Evolutionary conservation across 2,888 invertebrate genomes (phyloP).

Genomic region (Argyresthia goedartella): DNA sequence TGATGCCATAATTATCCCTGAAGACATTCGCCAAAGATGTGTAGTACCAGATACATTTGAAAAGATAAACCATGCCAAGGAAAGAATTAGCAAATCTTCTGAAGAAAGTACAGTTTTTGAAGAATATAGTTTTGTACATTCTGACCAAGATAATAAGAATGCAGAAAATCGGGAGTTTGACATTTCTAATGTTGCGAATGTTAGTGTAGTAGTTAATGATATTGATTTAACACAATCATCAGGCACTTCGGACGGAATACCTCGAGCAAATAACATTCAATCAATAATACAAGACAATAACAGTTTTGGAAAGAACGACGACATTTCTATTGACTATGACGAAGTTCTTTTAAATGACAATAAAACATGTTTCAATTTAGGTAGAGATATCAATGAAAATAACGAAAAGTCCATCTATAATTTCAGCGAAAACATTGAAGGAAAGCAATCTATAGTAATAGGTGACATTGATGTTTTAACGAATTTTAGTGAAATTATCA

Average conservation of each 20-base stretch:
- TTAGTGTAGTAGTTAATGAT: slow-evolving; percentile 10
- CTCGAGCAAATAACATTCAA: neutral
- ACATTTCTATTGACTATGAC: slow-evolving; percentile 54
- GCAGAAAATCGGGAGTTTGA: neutral
- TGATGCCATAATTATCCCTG: neutral
- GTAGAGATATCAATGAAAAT: neutral
- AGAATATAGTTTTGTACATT: slow-evolving; percentile 32
- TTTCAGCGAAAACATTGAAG: neutral
- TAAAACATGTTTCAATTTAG: neutral
- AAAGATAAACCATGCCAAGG: neutral
- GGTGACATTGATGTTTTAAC: neutral
- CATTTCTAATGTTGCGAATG: slow-evolving; percentile 3
- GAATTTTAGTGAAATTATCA: too few species aligned
- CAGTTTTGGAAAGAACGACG: slow-evolving; percentile 30
- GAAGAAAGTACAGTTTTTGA: slow-evolving; percentile 24
- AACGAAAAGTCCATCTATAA: neutral
- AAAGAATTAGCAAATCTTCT: neutral
- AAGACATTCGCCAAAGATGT: neutral
- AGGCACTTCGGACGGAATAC: slow-evolving; percentile 6
- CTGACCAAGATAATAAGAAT: slow-evolving; percentile 16
- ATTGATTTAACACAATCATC: slow-evolving; percentile 44
- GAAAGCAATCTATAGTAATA: neutral
- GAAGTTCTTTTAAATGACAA: slow-evolving; percentile 19
- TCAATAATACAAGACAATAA: slow-evolving; percentile 6
- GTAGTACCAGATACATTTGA: neutral